Evolutionary conservation across 2,113 vertebrate species (phyloP).

Genomic region (Cebus imitator): DNA sequence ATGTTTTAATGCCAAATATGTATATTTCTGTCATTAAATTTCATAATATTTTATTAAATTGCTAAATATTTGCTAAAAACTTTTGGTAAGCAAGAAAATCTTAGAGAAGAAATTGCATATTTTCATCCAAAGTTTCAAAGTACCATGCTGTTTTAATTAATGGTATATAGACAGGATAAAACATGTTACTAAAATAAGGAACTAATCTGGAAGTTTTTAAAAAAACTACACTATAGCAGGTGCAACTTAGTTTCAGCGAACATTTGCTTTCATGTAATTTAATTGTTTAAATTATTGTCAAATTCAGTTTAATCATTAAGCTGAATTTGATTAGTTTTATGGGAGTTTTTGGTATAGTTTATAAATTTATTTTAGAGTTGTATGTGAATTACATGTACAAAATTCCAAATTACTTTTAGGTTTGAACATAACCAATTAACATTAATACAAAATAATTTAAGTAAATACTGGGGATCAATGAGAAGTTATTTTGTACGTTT

Average conservation of each 20-base stretch:
- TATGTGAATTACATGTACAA: background rate
- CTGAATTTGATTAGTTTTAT: background rate
- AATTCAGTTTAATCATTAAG: background rate
- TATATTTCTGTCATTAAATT: background rate
- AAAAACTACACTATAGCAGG: background rate
- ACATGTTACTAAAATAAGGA: background rate
- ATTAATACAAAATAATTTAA: background rate
- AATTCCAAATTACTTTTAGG: background rate
- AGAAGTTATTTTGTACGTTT: background rate
- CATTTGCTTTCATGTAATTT: background rate
- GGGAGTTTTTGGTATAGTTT: background rate
- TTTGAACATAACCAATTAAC: background rate
- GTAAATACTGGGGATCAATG: background rate
- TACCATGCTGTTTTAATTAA: background rate
- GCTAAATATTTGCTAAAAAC: background rate
- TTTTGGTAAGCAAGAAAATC: background rate
- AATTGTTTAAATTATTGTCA: background rate
- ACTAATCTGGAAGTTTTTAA: background rate
- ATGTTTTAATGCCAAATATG: background rate
- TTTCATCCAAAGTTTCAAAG: background rate
- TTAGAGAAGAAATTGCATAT: background rate
- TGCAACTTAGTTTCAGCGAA: background rate
- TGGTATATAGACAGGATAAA: background rate
- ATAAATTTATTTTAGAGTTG: background rate
- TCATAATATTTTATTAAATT: background rate